Base-by-base conservation (phyloP, 2,797 vertebrate species). In the Hirundo rustica region DNA sequence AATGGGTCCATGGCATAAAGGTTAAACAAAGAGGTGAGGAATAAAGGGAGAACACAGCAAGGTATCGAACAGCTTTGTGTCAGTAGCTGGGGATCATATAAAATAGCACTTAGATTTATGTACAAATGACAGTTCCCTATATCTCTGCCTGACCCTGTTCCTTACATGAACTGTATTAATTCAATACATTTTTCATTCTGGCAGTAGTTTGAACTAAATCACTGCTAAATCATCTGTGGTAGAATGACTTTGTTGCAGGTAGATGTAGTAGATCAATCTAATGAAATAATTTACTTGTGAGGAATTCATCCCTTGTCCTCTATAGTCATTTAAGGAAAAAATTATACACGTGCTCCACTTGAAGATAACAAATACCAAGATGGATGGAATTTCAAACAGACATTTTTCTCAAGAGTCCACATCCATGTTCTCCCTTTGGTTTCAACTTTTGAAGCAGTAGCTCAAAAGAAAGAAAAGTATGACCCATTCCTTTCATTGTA, bases 131-230 rank as follows among this genome's bases (percentile, higher is more conserved):
- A 67, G 18, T 57, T 82, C 38, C 48, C 10, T 76, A 5, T 61
- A 95, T 88, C 42, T 84, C 55, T 80, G 36, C 36, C 40, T 75
- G 68, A 83, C 70, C 47, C 44, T 83, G 23, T 47, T 89, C 88
- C 61, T 72, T 83, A 72, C 47, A 68, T 0, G 5, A 54, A 83
- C 30, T 78, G 22, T 58, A 85, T 83, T 93, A 94, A 92, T 92
- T 65, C 61, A 45, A 66, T 19, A 18, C 20, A 78, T 85, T 96
- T 92, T 96, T 96, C 68, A 94, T 88, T 74, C 62, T 95, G 81
- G 58, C 75, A 81, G 65, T 93, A 89, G 73, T 88, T 89, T 88
- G 88, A 95, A 91, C 85, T 87, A 76, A 82, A 90, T 67, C 53
- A 60, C 45, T 67, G 48, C 40, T 89, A 94, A 89, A 87, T 93